Percentiles rank a stretch among this genome's conserved stretches.
Evolutionary conservation across 2,797 vertebrate genomes (phyloP).

Genomic region (Limnodromus scolopaceus): DNA sequence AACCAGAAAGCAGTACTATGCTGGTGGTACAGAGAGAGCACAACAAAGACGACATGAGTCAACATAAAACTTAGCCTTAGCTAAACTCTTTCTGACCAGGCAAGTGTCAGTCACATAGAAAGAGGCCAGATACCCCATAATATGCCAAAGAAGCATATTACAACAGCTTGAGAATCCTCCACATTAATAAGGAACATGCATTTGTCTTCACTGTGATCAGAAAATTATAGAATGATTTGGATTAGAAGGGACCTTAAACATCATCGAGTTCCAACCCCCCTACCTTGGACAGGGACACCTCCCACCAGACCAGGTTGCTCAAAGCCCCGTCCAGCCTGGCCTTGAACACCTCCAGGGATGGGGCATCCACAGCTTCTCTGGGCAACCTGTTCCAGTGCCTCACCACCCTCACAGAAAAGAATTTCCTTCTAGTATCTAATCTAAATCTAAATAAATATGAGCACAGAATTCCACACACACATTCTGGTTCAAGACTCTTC

Average conservation of each 20-base stretch:
- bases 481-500: neutral
- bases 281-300: too few relatives aligned
- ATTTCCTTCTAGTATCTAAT: too few relatives aligned
- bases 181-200: neutral
- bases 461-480: neutral
- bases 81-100: neutral
- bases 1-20: neutral
- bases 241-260: too few relatives aligned
- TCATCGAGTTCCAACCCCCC: too few relatives aligned
- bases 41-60: neutral
- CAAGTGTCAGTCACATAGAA: neutral
- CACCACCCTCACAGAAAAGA: too few relatives aligned
- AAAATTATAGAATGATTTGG: neutral
- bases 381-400: too few relatives aligned
- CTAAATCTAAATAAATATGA: neutral
- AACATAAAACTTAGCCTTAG: neutral
- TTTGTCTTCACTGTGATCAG: neutral
- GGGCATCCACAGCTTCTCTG: too few relatives aligned
- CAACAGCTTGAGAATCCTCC: neutral
- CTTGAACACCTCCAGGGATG: too few relatives aligned
- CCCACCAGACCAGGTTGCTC: too few relatives aligned
- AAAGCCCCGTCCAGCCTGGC: too few relatives aligned
- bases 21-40: neutral
- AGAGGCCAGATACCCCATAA: neutral
- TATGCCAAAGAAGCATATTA: neutral